phyloP scores from a whole-genome alignment of 2,797 vertebrate genomes.

The Crenichthys baileyi region DNA sequence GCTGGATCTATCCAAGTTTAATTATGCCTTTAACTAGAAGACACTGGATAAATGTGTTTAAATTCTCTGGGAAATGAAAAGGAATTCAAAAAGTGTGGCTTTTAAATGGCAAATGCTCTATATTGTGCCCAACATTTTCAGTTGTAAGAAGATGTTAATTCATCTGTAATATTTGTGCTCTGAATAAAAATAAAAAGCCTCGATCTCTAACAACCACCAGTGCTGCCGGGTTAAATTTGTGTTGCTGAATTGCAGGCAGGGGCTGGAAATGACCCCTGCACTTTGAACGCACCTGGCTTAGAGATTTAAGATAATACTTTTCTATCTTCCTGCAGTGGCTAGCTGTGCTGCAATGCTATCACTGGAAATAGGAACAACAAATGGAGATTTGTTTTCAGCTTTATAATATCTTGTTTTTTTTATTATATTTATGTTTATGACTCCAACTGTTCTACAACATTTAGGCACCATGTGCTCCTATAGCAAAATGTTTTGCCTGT shows the following conservation, averaged over 20 bases:
- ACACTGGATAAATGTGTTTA: background rate
- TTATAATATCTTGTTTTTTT: background rate
- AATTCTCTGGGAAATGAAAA: background rate
- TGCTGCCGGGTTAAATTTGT: too few species aligned
- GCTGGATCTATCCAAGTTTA: background rate
- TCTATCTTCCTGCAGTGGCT: background rate
- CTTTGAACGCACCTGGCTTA: too few species aligned
- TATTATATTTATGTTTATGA: background rate
- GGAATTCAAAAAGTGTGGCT: too few species aligned
- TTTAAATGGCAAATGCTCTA: too few species aligned
- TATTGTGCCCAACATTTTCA: too few species aligned
- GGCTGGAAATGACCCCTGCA: too few species aligned
- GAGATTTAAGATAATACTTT: background rate
- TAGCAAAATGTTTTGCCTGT: background rate
- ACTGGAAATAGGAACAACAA: background rate
- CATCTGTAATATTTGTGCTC: too few species aligned
- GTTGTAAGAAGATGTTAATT: too few species aligned
- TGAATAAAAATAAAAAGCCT: too few species aligned
- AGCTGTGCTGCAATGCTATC: background rate
- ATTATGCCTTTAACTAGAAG: background rate
- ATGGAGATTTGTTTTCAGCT: background rate
- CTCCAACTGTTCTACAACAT: background rate
- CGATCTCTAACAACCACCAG: too few species aligned
- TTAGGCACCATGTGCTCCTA: background rate
- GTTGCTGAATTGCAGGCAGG: too few species aligned